Evolutionary conservation across 2,888 invertebrate species (phyloP).

Genomic region (Tyria jacobaeae): DNA sequence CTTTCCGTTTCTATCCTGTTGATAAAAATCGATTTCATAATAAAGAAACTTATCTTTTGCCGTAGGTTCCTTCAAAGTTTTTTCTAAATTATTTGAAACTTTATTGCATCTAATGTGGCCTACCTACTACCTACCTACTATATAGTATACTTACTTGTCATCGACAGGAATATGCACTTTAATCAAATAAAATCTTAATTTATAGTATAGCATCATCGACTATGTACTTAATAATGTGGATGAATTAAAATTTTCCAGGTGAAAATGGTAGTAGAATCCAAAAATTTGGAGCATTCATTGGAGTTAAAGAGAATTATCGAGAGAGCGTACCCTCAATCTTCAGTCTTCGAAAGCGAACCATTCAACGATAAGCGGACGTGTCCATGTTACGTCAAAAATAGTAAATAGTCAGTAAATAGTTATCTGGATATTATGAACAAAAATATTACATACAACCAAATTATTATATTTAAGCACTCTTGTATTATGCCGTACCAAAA

Average conservation of each 20-base stretch:
- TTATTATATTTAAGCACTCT: neutral
- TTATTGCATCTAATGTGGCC: no score
- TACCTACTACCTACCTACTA: no score
- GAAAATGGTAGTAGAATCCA: slow-evolving; percentile 94
- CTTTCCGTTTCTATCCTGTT: no score
- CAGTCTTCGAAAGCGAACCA: slow-evolving; percentile 74
- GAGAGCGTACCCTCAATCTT: slow-evolving; percentile 63
- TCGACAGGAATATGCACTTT: no score
- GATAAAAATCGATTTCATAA: no score
- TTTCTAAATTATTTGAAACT: no score
- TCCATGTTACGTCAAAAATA: slow-evolving; percentile 68
- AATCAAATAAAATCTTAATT: no score
- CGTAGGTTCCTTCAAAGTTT: no score
- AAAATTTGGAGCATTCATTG: slow-evolving; percentile 90
- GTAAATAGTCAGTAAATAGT: slow-evolving; percentile 4
- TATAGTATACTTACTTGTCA: no score
- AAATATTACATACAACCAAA: neutral
- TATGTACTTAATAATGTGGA: no score
- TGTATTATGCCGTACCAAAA: neutral
- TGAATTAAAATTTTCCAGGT: slow-evolving; percentile 83
- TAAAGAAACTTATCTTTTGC: no score
- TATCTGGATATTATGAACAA: slow-evolving; percentile 8
- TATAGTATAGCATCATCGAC: no score
- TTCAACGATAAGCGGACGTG: slow-evolving; percentile 73
- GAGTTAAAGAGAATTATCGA: slow-evolving; percentile 76